These are phyloP conservation scores for Lordiphosa andalusiaca DNA, from an alignment of 2,888 invertebrate genomes.

Conservation along the genomic window DNA sequence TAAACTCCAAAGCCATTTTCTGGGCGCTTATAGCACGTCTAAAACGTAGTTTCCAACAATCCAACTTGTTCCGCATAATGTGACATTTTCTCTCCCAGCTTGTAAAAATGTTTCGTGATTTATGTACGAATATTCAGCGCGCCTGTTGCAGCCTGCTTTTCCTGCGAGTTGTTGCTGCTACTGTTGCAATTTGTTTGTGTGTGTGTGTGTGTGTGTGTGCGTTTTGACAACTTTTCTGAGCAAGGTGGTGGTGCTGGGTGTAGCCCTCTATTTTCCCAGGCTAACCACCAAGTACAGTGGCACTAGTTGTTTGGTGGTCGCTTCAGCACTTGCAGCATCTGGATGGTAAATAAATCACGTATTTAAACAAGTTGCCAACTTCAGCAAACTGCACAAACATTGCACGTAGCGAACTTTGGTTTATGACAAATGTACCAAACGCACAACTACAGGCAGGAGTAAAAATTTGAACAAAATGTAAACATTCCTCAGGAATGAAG, in stretches of 20 bases:
- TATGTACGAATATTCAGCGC: constrained; percentile 45
- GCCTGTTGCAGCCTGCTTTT: constrained; percentile 56
- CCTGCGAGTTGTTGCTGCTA: constrained; percentile 50
- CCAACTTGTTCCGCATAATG: constrained; percentile 61
- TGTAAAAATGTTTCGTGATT: constrained; percentile 62
- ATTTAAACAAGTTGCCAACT: constrained; percentile 71
- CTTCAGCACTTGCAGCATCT: constrained; percentile 39
- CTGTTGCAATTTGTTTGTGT: constrained; percentile 52
- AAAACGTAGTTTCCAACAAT: constrained; percentile 28
- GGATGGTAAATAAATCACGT: constrained; percentile 71
- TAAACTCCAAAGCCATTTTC: constrained; percentile 11
- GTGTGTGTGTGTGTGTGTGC: constrained; percentile 12
- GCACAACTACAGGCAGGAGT: constrained; percentile 29
- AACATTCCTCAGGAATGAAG: constrained; percentile 39
- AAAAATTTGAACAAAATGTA: constrained; percentile 12
- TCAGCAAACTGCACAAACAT: constrained; percentile 61
- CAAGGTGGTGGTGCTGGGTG: constrained; percentile 18
- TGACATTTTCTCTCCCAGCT: constrained; percentile 58
- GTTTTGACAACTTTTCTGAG: constrained; percentile 45
- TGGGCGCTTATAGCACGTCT: constrained; percentile 36
- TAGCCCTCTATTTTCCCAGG: constrained; percentile 36
- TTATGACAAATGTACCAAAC: constrained; percentile 65
- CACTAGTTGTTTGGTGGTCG: constrained; percentile 36
- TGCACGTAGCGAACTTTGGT: constrained; percentile 68
- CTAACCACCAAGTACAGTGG: constrained; percentile 34